Base-by-base conservation (phyloP, 2,888 invertebrate species). In the Cryptocheilus praepositus region DNA sequence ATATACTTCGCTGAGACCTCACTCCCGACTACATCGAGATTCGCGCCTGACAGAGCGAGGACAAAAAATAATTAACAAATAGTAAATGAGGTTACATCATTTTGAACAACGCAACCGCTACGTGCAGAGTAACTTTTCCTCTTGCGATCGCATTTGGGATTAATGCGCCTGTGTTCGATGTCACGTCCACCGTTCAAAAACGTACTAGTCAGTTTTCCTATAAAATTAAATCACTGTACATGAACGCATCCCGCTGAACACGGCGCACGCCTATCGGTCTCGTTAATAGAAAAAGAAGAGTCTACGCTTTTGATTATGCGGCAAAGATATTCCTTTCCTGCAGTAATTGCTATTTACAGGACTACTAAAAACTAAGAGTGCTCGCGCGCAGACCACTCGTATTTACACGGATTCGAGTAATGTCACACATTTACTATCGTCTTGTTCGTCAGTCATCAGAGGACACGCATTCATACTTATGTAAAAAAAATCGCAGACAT, bases 291-390 rank as follows among this genome's bases (percentile, higher is more conserved):
- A 4, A 36, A 56, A n/a, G n/a, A 82, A 46, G 21, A 49, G 81
- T 81, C 77, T 79, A 79, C 70, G 55, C 59, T 83, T 83, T 82
- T 81, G 75, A 79, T 83, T 80, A 76, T 77, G 57, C 64, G 56
- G 63, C 70, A 70, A 61, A 44, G 61, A 61, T 54, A 45, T 69
- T 69, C 28, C 22, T 67, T 62, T 8, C 46, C 21, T 70, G n/a
- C 44, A 18, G 18, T 22, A 65, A 54, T 62, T 66, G 44, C 61
- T 79, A 78, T 83, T 65, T 83, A 83, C 83, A 83, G 64, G 75
- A 57, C 79, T 74, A 72, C 80, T 82, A 83, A 55, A 63, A 52
- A 52, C 67, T 81, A 81, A 64, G 44, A 55, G n/a, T 52, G 58
- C 15, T 25, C 19, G 25, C 61, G 57, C 49, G n/a, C 49, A 49